Evolutionary conservation across 2,888 invertebrate species (phyloP).

Genomic region (Bhutanitis thaidina): DNA sequence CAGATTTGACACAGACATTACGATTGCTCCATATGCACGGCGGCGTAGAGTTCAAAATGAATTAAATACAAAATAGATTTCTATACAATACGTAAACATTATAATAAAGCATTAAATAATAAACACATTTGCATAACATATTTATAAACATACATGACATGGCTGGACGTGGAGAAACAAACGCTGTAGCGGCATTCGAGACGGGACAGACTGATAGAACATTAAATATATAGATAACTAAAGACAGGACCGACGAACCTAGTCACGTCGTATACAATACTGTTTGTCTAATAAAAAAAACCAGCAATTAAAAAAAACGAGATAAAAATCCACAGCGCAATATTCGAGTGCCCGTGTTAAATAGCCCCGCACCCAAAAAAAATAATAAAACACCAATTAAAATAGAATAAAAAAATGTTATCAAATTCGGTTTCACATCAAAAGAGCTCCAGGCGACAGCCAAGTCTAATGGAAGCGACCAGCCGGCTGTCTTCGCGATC

Average conservation of each 20-base stretch:
- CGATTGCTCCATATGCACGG: too few relatives aligned
- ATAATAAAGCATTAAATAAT: conserved; percentile 10
- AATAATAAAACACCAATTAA: too few relatives aligned
- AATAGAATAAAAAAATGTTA: conserved; percentile 21
- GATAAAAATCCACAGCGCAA: not conserved
- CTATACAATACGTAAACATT: conserved; percentile 4
- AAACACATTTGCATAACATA: conserved; percentile 12
- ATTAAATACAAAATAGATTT: not conserved
- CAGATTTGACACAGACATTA: too few relatives aligned
- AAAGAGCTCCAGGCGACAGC: conserved; percentile 59
- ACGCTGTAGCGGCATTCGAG: conserved; percentile 13
- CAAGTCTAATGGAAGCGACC: conserved; percentile 70
- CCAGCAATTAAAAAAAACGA: not conserved
- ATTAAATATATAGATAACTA: not conserved
- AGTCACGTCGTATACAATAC: too few relatives aligned
- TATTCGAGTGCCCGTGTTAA: conserved; percentile 31
- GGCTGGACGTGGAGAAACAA: not conserved
- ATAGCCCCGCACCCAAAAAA: conserved; percentile 39
- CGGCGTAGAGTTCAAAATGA: conserved; percentile 1
- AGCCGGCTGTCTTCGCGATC: conserved; percentile 25
- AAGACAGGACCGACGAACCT: not conserved
- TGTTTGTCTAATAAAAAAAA: too few relatives aligned
- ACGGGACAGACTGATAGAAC: not conserved
- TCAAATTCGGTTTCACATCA: conserved; percentile 40
- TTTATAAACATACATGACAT: conserved; percentile 8